phyloP scores from a whole-genome alignment of 2,113 vertebrate genomes.

The Eulacestoma nigropectus region DNA sequence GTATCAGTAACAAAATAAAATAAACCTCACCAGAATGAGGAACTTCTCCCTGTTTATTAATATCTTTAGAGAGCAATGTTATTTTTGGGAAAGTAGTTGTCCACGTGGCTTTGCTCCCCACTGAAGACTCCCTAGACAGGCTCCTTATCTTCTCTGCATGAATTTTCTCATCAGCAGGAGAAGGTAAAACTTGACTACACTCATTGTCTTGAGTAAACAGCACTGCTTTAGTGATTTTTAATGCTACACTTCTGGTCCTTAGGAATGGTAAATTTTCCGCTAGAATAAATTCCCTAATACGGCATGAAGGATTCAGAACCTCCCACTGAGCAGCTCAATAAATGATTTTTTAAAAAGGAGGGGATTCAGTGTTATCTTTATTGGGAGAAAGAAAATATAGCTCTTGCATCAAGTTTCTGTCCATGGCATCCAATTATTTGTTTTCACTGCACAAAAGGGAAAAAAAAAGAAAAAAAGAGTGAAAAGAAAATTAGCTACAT shows the following conservation, averaged over 20 bases:
- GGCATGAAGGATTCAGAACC: not conserved
- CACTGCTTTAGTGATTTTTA: not conserved
- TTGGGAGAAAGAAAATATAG: not conserved
- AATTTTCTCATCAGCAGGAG: not conserved
- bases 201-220: not conserved
- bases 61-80: not conserved
- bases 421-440: not conserved
- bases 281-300: not conserved
- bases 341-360: not conserved
- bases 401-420: slow-evolving; percentile 1
- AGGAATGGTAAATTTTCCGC: not conserved
- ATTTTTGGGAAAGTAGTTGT: not conserved
- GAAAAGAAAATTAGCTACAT: slow-evolving; percentile 44
- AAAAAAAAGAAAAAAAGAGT: not conserved
- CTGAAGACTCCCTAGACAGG: not conserved
- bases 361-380: not conserved
- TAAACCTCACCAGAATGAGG: not conserved
- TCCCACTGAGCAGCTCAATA: not conserved
- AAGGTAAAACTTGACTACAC: not conserved
- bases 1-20: not conserved
- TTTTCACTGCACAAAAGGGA: not conserved
- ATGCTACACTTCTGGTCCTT: not conserved
- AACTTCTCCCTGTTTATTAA: not conserved
- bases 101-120: not conserved
- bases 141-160: not conserved